Evolutionary conservation across 2,888 invertebrate species (phyloP).

Genomic region (Fragum whitleyi): DNA sequence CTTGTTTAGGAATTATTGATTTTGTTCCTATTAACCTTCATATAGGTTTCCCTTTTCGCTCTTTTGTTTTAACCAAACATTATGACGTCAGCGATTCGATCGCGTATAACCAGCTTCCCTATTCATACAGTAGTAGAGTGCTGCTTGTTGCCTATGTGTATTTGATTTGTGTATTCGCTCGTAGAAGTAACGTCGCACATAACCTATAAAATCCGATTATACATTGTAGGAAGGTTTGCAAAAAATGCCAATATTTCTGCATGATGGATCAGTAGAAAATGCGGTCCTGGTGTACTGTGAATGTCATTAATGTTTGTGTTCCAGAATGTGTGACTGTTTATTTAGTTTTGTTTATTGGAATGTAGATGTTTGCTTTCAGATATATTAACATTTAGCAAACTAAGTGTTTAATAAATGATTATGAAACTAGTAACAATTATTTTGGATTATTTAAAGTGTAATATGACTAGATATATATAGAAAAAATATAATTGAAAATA

Average conservation of each 20-base stretch:
- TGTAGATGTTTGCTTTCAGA: not conserved
- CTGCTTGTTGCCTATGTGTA: conserved; percentile 39
- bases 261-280: conserved; percentile 21
- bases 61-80: conserved; percentile 34
- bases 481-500: conserved; percentile 36
- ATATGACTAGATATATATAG: not conserved
- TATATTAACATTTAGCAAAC: not conserved
- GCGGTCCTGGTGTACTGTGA: not conserved
- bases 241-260: conserved; percentile 25
- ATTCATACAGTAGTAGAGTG: conserved; percentile 18
- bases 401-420: not conserved
- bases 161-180: conserved; percentile 38
- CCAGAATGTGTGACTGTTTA: not conserved
- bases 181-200: conserved; percentile 19
- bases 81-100: conserved; percentile 64
- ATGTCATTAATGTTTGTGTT: conserved; percentile 4
- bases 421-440: not conserved
- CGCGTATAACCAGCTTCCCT: conserved; percentile 48
- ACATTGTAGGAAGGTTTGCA: conserved; percentile 10
- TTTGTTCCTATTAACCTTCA: conserved; percentile 23
- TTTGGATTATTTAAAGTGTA: not conserved
- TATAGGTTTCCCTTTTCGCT: conserved; percentile 35
- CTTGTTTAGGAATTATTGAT: not conserved
- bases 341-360: conserved; percentile 1
- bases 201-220: conserved; percentile 25